phyloP scores from a whole-genome alignment of 37 sponge, comb jelly and placozoan species.

The Halisarca cf. caerulea region DNA sequence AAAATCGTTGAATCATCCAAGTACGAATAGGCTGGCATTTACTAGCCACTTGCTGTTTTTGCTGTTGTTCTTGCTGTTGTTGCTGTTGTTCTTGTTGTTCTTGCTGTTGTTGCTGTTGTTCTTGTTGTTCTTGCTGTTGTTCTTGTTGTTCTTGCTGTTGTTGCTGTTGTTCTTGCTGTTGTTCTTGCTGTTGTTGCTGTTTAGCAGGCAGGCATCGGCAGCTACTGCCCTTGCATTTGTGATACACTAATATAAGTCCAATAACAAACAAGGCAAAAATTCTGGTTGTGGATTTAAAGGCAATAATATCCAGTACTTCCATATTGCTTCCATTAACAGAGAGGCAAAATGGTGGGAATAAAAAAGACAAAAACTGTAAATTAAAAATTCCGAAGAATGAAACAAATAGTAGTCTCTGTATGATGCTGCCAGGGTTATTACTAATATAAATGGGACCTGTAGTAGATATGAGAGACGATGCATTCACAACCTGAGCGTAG shows the following conservation, averaged over 20 bases:
- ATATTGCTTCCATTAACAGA: background rate
- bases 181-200: too few species aligned
- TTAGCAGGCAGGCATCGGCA: background rate
- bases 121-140: too few species aligned
- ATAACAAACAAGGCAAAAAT: background rate
- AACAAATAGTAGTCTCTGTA: background rate
- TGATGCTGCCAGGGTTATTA: background rate
- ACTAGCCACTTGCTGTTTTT: background rate
- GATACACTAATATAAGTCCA: background rate
- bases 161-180: too few species aligned
- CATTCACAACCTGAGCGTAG: background rate
- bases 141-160: too few species aligned
- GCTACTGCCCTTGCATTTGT: background rate
- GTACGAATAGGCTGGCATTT: background rate
- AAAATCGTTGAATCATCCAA: background rate
- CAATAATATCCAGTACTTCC: background rate
- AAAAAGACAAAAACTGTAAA: slow-evolving; percentile 10
- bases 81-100: too few species aligned
- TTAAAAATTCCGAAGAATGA: slow-evolving; percentile 1
- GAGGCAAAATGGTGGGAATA: slow-evolving; percentile 2
- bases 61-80: too few species aligned
- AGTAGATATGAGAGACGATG: background rate
- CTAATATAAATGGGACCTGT: background rate
- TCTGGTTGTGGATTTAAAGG: background rate
- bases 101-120: too few species aligned